phyloP scores from a whole-genome alignment of 2,797 vertebrate genomes.

The Pterois miles region DNA sequence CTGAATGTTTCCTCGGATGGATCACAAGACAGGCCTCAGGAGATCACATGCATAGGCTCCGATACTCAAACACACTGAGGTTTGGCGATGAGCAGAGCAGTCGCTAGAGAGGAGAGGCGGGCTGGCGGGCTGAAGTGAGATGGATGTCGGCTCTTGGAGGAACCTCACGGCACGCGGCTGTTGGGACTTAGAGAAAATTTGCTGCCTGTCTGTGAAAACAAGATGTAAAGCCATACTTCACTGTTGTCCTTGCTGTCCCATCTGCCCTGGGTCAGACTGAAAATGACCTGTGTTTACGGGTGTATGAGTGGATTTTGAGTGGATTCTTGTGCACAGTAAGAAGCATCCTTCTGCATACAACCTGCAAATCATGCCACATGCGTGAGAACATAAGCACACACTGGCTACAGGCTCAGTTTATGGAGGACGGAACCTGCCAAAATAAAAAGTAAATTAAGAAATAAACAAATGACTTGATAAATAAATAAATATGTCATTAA shows the following conservation, averaged over 20 bases:
- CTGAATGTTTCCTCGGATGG: background rate
- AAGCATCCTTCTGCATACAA: conserved; percentile 14
- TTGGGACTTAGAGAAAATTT: conserved; percentile 67
- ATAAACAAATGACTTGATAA: no score
- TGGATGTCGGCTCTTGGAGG: conserved; percentile 59
- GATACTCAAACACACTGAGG: conserved; percentile 10
- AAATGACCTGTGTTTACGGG: conserved; percentile 43
- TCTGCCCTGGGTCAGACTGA: conserved; percentile 41
- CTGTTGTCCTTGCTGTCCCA: conserved; percentile 59
- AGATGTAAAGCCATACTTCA: conserved; percentile 66
- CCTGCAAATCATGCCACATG: background rate
- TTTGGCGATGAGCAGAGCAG: conserved; percentile 13
- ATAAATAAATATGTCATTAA: no score
- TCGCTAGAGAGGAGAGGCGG: conserved; percentile 30
- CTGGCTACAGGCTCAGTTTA: conserved; percentile 25
- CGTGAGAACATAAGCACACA: background rate
- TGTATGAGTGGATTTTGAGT: background rate
- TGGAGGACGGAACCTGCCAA: no score
- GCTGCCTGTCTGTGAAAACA: conserved; percentile 68
- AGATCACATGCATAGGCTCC: conserved; percentile 37
- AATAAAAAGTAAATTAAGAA: no score
- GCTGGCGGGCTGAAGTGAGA: conserved; percentile 62
- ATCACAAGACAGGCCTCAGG: conserved; percentile 42
- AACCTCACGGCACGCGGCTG: conserved; percentile 48
- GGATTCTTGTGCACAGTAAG: background rate